A percentile compares a stretch with the other conserved stretches of the same genome.
phyloP scores from a whole-genome alignment of 2,888 invertebrate genomes.

The Leucoptera coffeella region DNA sequence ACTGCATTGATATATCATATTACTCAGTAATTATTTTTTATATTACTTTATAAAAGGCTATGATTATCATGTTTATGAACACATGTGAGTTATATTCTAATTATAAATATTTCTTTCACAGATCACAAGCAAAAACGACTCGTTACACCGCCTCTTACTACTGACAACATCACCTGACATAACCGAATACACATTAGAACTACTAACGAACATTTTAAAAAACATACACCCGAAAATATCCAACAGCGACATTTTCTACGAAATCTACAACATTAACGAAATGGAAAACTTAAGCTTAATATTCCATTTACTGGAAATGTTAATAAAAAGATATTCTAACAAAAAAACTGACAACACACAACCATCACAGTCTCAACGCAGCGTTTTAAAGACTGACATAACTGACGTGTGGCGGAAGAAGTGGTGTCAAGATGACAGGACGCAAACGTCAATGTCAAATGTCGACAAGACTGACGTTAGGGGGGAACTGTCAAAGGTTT shows the following conservation, averaged over 20 bases:
- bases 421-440: constrained; percentile 24
- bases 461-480: not conserved
- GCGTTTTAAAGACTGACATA: constrained; percentile 18
- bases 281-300: constrained; percentile 24
- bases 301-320: constrained; percentile 21
- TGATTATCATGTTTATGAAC: too few relatives aligned
- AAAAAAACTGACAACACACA: constrained; percentile 9
- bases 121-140: constrained; percentile 24
- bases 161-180: constrained; percentile 26
- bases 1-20: too few relatives aligned
- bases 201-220: constrained; percentile 17
- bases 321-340: constrained; percentile 16
- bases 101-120: too few relatives aligned
- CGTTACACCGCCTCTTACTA: constrained; percentile 17
- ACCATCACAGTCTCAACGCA: constrained; percentile 13
- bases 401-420: constrained; percentile 30
- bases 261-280: constrained; percentile 14
- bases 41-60: too few relatives aligned
- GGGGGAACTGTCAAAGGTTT: constrained; percentile 14
- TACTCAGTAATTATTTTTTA: too few relatives aligned
- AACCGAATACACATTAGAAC: constrained; percentile 21
- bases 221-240: constrained; percentile 11
- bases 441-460: too few relatives aligned
- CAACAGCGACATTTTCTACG: constrained; percentile 11
- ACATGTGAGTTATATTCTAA: too few relatives aligned